A percentile compares a stretch with the other conserved stretches of the same genome.
phyloP scores from a whole-genome alignment of 1,140 invertebrate species.

The Cotesia typhae region DNA sequence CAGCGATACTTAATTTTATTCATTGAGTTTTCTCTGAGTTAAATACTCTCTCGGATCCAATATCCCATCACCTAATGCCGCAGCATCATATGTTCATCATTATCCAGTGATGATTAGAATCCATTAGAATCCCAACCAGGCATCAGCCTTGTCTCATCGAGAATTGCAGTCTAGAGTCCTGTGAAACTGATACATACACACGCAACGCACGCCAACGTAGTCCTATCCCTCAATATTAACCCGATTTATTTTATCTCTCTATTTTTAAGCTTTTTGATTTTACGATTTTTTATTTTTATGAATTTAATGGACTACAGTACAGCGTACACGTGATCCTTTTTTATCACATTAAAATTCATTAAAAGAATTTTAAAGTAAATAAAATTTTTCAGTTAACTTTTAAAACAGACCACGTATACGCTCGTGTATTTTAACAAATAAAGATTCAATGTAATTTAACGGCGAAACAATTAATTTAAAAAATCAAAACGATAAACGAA shows the following conservation, averaged over 20 bases:
- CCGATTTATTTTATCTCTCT: background rate
- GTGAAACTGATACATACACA: constrained; percentile 68
- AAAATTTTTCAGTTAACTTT: too few relatives aligned
- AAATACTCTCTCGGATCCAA: constrained; percentile 15
- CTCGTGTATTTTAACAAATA: too few relatives aligned
- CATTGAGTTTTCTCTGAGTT: background rate
- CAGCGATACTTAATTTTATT: too few relatives aligned
- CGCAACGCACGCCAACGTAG: constrained; percentile 65
- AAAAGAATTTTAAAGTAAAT: too few relatives aligned
- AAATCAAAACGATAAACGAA: too few relatives aligned
- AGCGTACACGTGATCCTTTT: too few relatives aligned
- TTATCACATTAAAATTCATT: too few relatives aligned
- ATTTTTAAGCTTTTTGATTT: background rate
- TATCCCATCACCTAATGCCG: constrained; percentile 31
- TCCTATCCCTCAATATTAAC: constrained; percentile 44
- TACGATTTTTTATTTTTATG: too few relatives aligned
- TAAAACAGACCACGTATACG: too few relatives aligned
- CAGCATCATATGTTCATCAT: constrained; percentile 44
- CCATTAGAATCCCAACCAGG: constrained; percentile 53
- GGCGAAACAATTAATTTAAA: too few relatives aligned
- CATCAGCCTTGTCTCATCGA: constrained; percentile 55
- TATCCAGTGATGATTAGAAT: constrained; percentile 24
- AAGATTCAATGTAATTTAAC: too few relatives aligned
- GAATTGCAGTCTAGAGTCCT: constrained; percentile 55
- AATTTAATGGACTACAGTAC: too few relatives aligned